Percentiles rank a stretch among this genome's conserved stretches.
Conservation (phyloP, 2,113 vertebrate genomes). For the Desmodus rotundus region DNA sequence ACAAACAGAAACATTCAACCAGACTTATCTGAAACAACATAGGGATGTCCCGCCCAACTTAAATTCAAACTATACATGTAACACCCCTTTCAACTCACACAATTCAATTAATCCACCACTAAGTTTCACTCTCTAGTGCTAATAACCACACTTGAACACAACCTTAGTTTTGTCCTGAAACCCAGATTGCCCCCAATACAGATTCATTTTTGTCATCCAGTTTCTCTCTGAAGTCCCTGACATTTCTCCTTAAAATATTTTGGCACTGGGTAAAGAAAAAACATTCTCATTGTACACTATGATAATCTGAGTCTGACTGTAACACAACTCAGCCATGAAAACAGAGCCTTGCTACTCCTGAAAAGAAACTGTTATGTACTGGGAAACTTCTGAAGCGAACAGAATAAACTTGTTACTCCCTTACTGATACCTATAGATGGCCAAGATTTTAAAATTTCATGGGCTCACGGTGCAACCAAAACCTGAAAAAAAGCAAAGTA, state of each 20-base stretch:
- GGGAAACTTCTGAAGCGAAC: neutral
- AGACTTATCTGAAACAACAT: neutral
- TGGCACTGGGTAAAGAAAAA: neutral
- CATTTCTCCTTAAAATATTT: neutral
- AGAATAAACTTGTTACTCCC: neutral
- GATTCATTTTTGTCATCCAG: neutral
- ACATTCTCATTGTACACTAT: neutral
- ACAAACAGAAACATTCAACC: neutral
- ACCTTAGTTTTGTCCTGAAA: neutral
- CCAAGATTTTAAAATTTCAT: slow-evolving; percentile 33
- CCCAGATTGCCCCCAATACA: neutral
- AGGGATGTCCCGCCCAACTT: neutral
- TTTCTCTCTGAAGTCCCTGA: neutral
- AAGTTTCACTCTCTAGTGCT: neutral
- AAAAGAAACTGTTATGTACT: neutral
- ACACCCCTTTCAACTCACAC: slow-evolving; percentile 7
- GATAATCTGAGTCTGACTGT: neutral
- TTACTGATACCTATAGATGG: neutral
- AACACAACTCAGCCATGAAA: neutral
- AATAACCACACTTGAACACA: neutral
- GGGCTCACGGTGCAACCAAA: slow-evolving; percentile 36
- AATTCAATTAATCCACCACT: neutral
- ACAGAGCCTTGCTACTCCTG: neutral
- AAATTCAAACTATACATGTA: neutral
- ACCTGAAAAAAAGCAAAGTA: slow-evolving; percentile 31